Conservation (phyloP, 2,888 invertebrate genomes). For the Slavum lentiscoides region DNA sequence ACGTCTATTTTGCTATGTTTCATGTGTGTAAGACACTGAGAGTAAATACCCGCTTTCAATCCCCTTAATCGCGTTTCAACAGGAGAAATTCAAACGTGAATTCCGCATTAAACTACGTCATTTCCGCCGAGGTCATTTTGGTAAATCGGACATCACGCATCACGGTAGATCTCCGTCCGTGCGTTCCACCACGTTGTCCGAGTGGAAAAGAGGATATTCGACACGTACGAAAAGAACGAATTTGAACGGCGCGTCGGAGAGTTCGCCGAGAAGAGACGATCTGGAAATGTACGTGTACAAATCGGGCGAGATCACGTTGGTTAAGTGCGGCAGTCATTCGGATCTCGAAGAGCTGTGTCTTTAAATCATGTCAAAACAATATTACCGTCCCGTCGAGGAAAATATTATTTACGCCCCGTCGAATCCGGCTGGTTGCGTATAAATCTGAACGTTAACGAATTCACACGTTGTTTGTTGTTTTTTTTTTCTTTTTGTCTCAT, state of each 20-base stretch:
- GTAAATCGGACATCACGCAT: slow-evolving; percentile 56
- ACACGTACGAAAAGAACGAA: slow-evolving; percentile 32
- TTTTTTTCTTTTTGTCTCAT: too few relatives aligned
- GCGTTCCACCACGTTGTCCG: slow-evolving; percentile 56
- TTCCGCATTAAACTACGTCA: slow-evolving; percentile 56
- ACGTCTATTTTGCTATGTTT: too few relatives aligned
- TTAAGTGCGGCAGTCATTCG: slow-evolving; percentile 55
- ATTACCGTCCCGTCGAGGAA: not conserved
- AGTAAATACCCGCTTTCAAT: too few relatives aligned
- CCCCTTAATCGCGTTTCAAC: slow-evolving; percentile 26
- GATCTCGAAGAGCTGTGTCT: slow-evolving; percentile 57
- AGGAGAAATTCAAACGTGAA: slow-evolving; percentile 58
- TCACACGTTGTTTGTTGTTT: too few relatives aligned
- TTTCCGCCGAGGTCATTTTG: slow-evolving; percentile 53
- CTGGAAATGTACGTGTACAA: slow-evolving; percentile 55
- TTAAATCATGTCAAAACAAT: slow-evolving; percentile 38
- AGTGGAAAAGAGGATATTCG: slow-evolving; percentile 54
- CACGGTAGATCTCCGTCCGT: slow-evolving; percentile 51
- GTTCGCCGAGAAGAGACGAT: slow-evolving; percentile 41
- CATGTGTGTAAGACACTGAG: too few relatives aligned
- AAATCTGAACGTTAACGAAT: not conserved
- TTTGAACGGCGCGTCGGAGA: slow-evolving; percentile 24
- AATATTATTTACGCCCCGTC: not conserved
- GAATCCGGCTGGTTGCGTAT: not conserved
- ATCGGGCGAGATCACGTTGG: slow-evolving; percentile 54